Evolutionary conservation across 2,113 vertebrate species (phyloP).

Genomic region (Perca flavescens): DNA sequence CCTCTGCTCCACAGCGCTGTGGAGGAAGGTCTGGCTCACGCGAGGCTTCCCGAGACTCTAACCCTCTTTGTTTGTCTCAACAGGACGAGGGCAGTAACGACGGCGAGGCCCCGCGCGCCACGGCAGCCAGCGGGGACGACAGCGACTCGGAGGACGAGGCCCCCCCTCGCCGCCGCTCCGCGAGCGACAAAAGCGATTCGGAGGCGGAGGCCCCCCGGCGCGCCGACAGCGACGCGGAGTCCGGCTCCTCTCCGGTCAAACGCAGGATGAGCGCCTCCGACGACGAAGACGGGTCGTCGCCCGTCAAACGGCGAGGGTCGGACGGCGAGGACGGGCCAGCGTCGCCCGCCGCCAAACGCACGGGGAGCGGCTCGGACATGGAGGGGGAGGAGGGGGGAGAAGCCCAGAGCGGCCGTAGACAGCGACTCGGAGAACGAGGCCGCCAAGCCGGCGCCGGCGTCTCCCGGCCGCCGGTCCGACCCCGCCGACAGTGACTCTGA

Average conservation of each 20-base stretch:
- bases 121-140: slow-evolving; percentile 70
- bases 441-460: slow-evolving; percentile 48
- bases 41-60: no score
- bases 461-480: slow-evolving; percentile 63
- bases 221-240: slow-evolving; percentile 84
- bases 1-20: no score
- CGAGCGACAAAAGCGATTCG: slow-evolving; percentile 60
- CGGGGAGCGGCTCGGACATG: slow-evolving; percentile 67
- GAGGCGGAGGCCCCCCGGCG: slow-evolving; percentile 62
- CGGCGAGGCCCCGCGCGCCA: slow-evolving; percentile 77
- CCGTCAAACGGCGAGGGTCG: slow-evolving; percentile 42
- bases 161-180: neutral
- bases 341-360: slow-evolving; percentile 52
- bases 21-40: no score
- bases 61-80: neutral
- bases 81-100: slow-evolving; percentile 91
- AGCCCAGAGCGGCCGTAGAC: slow-evolving; percentile 51
- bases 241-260: slow-evolving; percentile 45
- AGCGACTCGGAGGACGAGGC: slow-evolving; percentile 76
- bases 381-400: slow-evolving; percentile 6
- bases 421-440: slow-evolving; percentile 81
- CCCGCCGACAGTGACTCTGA: slow-evolving; percentile 83
- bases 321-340: slow-evolving; percentile 63
- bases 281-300: slow-evolving; percentile 44
- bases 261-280: slow-evolving; percentile 66